Conservation (phyloP, 2,113 vertebrate species). For the Lepus europaeus region DNA sequence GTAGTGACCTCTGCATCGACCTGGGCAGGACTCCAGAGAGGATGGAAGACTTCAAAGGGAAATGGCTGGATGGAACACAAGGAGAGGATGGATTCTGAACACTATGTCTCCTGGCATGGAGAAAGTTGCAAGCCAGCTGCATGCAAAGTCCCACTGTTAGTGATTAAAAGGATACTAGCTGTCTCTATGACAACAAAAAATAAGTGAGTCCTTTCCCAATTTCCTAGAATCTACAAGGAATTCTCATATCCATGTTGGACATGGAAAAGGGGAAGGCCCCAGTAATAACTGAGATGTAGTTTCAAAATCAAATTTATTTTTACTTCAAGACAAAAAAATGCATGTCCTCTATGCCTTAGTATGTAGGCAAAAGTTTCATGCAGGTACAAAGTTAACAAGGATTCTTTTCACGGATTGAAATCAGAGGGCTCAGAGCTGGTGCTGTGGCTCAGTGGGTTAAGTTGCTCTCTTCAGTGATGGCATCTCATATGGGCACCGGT, state of each 20-base stretch:
- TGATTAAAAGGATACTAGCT: not conserved
- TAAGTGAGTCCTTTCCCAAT: not conserved
- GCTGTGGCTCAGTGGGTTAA: no score
- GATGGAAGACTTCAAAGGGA: not conserved
- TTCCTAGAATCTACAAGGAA: not conserved
- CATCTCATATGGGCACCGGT: no score
- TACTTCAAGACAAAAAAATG: not conserved
- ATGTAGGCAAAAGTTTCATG: not conserved
- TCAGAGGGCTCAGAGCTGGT: not conserved
- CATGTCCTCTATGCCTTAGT: not conserved
- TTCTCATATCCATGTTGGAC: not conserved
- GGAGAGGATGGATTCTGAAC: not conserved
- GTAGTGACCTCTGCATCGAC: not conserved
- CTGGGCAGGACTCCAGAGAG: not conserved
- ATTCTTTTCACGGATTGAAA: not conserved
- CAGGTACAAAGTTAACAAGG: no score
- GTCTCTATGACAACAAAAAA: not conserved
- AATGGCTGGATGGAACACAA: fast-evolving
- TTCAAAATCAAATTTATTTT: not conserved
- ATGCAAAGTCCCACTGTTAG: not conserved
- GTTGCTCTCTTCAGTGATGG: no score
- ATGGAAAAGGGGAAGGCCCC: not conserved
- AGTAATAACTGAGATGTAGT: not conserved
- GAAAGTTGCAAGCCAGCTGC: not conserved
- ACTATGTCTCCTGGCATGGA: not conserved